Evolutionary conservation across 2,113 vertebrate species (phyloP), one percentile per base, ranked within the genome.

Genomic region (Rhadina sibilatrix): DNA sequence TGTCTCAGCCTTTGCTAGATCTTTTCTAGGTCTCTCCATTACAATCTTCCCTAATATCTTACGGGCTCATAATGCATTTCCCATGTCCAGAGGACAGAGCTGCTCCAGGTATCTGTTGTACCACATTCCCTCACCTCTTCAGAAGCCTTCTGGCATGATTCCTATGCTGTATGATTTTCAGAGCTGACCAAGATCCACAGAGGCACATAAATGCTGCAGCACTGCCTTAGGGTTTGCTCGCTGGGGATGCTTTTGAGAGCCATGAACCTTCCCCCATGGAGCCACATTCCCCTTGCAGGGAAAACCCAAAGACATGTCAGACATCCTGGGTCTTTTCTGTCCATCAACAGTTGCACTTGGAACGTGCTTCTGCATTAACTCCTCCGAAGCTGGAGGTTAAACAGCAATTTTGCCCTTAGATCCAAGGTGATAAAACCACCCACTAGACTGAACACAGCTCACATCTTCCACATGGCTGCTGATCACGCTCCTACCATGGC

Each of bases 161-260:
- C 21, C 61, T 84, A 25, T 53, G 52, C 38, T 81, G 69, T 20
- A 27, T 2, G 24, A 14, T 75, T 92, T 94, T 84, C 56, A 91
- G 23, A 91, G 27, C 44, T 56, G 33, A 17, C 12, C 3, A 6
- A 28, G 52, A 53, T 27, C 42, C 75, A n/a, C 24, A 65, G 74
- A n/a, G n/a, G 44, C 17, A 31, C 2, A 2, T 1, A 83, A 63
- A 63, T 10, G 30, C 38, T 38, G 47, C 52, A 60, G 81, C 47
- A 52, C 27, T 82, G 54, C 27, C 30, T 9, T 40, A 18, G 1
- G 13, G 13, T 63, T 81, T 66, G 46, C 28, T 81, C 0, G 0
- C 47, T 72, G 6, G 3, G 25, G 56, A 31, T 74, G 60, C 40
- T 76, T 83, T 92, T 2, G 5, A 86, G 49, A n/a, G 15, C 15